Conservation (phyloP, 2,113 vertebrate species). For the Australoheros scitulus region DNA sequence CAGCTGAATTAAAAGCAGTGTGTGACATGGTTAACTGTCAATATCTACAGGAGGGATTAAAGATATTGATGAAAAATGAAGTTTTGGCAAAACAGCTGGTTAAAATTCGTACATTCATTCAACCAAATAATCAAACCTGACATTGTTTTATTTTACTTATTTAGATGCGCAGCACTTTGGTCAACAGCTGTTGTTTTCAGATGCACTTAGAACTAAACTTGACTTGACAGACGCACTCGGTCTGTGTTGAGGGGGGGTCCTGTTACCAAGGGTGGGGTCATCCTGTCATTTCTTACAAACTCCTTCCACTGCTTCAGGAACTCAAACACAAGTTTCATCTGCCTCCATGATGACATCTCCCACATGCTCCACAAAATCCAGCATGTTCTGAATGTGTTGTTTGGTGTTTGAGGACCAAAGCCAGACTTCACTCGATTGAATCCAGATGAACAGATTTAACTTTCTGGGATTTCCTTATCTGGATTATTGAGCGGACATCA, state of each 20-base stretch:
- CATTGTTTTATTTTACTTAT: too few relatives aligned
- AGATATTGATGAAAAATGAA: too few relatives aligned
- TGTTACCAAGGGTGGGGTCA: too few relatives aligned
- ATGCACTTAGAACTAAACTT: neutral
- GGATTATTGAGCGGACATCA: neutral
- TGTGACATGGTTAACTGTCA: too few relatives aligned
- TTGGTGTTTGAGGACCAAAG: neutral
- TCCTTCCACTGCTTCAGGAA: accelerated
- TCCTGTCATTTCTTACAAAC: neutral
- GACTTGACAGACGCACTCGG: neutral
- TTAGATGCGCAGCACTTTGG: neutral
- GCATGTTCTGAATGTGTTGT: accelerated
- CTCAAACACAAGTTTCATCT: neutral
- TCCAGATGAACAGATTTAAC: too few relatives aligned
- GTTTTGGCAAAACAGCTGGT: too few relatives aligned
- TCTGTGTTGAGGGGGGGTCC: neutral
- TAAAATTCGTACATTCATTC: too few relatives aligned
- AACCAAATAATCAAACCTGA: too few relatives aligned
- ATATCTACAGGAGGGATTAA: too few relatives aligned
- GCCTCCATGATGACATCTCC: neutral
- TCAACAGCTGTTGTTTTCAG: neutral
- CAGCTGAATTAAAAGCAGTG: too few relatives aligned
- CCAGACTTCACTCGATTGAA: neutral
- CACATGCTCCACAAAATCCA: neutral
- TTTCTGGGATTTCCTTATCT: neutral